A percentile compares a stretch with the other conserved stretches of the same genome.
These are phyloP conservation scores for Scleropages formosus DNA, from an alignment of 2,797 vertebrate genomes.

Conservation along the genomic window DNA sequence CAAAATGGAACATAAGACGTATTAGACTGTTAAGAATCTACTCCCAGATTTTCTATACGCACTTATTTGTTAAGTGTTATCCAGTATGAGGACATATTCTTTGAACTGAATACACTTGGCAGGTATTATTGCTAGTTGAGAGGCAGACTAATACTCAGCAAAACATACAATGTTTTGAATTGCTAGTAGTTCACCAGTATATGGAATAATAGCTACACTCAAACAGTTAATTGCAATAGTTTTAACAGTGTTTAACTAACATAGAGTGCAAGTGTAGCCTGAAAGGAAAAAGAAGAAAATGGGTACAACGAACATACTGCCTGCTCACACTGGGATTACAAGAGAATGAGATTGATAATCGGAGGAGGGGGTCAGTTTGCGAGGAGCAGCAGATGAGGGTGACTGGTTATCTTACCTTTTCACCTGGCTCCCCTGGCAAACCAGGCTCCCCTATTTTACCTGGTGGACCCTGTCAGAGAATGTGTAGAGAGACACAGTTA, in stretches of 20 bases:
- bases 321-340: not conserved
- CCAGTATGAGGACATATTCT: no score
- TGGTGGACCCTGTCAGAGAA: conserved; percentile 69
- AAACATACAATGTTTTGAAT: no score
- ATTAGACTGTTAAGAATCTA: no score
- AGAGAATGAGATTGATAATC: not conserved
- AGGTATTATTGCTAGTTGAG: no score
- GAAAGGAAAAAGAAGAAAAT: not conserved
- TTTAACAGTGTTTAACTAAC: not conserved
- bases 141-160: no score
- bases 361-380: not conserved
- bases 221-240: no score
- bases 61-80: no score
- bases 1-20: no score
- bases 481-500: conserved; percentile 23
- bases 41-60: no score
- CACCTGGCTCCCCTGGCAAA: conserved; percentile 72
- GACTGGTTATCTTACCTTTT: conserved; percentile 77
- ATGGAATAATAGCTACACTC: no score
- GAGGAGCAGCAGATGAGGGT: not conserved
- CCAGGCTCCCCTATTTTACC: conserved; percentile 69
- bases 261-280: not conserved
- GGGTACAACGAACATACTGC: not conserved
- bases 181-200: no score
- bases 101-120: no score